phyloP scores from a whole-genome alignment of 2,888 invertebrate species.

The Dryomyza anilis region DNA sequence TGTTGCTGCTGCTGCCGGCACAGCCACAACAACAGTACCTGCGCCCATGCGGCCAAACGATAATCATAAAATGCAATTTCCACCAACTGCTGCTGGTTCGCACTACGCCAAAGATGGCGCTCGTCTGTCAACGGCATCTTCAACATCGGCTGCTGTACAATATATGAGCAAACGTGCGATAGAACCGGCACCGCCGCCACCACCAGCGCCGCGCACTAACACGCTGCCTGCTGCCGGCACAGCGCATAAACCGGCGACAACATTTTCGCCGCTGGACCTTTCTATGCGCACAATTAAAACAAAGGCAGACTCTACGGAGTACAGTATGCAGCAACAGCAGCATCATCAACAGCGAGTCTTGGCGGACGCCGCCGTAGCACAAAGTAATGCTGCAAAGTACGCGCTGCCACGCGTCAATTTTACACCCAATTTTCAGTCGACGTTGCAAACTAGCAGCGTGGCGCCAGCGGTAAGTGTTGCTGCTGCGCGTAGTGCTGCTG shows the following conservation, averaged over 20 bases:
- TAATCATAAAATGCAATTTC: not conserved
- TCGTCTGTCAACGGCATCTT: not conserved
- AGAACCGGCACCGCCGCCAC: constrained; percentile 27
- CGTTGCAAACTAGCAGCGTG: constrained; percentile 44
- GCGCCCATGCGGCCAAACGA: not conserved
- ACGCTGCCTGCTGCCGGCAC: constrained; percentile 7
- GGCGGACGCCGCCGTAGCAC: too few species aligned
- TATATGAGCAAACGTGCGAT: constrained; percentile 14
- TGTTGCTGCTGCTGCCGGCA: too few species aligned
- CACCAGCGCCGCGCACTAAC: constrained; percentile 2
- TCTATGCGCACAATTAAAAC: constrained; percentile 89
- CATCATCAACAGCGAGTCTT: constrained; percentile 17
- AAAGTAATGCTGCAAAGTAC: constrained; percentile 34
- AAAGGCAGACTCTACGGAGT: constrained; percentile 83
- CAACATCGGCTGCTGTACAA: not conserved
- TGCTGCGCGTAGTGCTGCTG: constrained; percentile 8
- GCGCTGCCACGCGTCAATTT: constrained; percentile 79
- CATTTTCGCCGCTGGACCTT: constrained; percentile 77
- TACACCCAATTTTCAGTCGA: constrained; percentile 76
- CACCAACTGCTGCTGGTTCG: too few species aligned
- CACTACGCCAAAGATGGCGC: constrained; percentile 16
- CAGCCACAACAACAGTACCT: constrained; percentile 19
- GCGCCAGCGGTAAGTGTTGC: too few species aligned
- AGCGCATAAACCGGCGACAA: constrained; percentile 18
- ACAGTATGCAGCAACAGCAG: constrained; percentile 39